Evolutionary conservation across 1,140 invertebrate genomes (phyloP).

Genomic region (Drosophila orosa): DNA sequence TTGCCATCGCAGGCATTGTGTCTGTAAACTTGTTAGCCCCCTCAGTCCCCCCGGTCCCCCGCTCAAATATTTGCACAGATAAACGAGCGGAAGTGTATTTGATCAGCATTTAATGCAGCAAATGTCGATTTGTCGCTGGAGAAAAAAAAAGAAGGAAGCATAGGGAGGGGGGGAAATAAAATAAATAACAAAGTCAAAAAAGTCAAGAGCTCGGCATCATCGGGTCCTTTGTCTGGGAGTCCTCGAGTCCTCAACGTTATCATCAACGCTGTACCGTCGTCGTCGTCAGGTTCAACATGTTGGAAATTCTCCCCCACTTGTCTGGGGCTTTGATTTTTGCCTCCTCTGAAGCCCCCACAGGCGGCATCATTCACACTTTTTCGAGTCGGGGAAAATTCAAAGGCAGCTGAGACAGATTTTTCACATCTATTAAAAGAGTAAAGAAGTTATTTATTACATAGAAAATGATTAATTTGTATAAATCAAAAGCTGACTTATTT

Average conservation of each 20-base stretch:
- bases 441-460: not conserved
- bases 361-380: constrained; percentile 31
- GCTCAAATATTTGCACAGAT: constrained; percentile 79
- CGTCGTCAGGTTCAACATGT: constrained; percentile 41
- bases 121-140: constrained; percentile 70
- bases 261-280: constrained; percentile 34
- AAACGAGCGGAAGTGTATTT: constrained; percentile 79
- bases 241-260: constrained; percentile 30
- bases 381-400: not conserved
- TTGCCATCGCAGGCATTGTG: constrained; percentile 23
- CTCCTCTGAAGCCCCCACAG: not conserved
- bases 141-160: constrained; percentile 12
- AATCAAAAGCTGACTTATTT: no score
- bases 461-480: not conserved
- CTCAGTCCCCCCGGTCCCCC: constrained; percentile 23
- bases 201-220: constrained; percentile 12
- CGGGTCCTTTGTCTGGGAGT: constrained; percentile 33
- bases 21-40: constrained; percentile 67
- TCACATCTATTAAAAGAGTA: not conserved
- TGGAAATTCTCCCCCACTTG: constrained; percentile 32
- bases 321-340: constrained; percentile 50
- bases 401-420: not conserved
- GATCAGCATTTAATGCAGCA: constrained; percentile 76
- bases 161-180: constrained; percentile 15
- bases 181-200: constrained; percentile 46